These are phyloP conservation scores for Axea sp. DNA, from an alignment of 2,888 invertebrate genomes.

Conservation along the genomic window DNA sequence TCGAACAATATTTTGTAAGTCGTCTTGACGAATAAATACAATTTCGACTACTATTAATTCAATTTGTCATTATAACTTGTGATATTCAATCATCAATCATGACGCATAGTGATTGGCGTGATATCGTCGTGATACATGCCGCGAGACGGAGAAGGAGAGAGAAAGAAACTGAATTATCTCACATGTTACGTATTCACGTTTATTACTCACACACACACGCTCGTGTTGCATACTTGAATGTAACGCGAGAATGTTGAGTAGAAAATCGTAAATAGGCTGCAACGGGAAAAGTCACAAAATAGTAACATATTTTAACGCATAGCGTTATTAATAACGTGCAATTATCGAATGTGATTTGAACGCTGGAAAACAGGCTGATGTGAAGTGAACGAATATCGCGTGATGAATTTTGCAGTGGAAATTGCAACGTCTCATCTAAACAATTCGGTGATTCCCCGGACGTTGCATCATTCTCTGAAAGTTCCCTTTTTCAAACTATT, in stretches of 20 bases:
- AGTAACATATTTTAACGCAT: conserved; percentile 30
- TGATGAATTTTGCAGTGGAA: conserved; percentile 15
- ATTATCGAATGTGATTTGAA: conserved; percentile 16
- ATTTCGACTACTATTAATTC: too few species aligned
- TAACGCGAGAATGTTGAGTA: conserved; percentile 55
- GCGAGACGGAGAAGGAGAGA: conserved; percentile 31
- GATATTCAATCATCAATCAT: conserved; percentile 42
- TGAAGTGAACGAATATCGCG: conserved; percentile 10
- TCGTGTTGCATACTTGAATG: conserved; percentile 38
- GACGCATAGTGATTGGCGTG: conserved; percentile 55
- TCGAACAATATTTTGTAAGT: too few species aligned
- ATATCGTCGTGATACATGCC: conserved; percentile 49
- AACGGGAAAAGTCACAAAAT: conserved; percentile 51
- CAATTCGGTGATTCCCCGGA: conserved; percentile 34
- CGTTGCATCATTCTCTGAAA: conserved; percentile 35
- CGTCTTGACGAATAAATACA: conserved; percentile 1
- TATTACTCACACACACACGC: conserved; percentile 40
- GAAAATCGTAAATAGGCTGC: conserved; percentile 56
- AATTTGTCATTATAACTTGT: conserved; percentile 18
- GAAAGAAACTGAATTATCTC: conserved; percentile 61
- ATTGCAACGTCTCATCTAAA: conserved; percentile 13
- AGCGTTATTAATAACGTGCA: conserved; percentile 16
- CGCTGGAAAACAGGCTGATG: conserved; percentile 6
- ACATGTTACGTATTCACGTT: conserved; percentile 60
- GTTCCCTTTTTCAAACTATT: conserved; percentile 28